Conservation (phyloP, 2,113 vertebrate genomes). For the Sinocyclocheilus grahami region DNA sequence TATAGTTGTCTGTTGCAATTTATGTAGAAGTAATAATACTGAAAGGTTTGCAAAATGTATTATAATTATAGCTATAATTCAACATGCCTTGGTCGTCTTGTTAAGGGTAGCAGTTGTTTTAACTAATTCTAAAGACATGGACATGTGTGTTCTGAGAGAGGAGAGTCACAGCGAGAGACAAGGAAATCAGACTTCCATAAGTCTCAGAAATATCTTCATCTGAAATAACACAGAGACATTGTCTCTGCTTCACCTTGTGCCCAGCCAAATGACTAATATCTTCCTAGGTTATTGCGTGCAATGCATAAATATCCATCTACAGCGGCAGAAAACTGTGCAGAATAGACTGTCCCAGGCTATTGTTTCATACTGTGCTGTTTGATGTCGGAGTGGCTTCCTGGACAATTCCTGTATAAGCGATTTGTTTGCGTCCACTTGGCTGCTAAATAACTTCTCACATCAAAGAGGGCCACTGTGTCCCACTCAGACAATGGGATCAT, state of each 20-base stretch:
- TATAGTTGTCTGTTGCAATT: not conserved
- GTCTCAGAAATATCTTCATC: constrained; percentile 52
- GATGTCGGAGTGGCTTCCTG: constrained; percentile 79
- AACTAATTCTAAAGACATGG: not conserved
- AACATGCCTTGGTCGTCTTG: not conserved
- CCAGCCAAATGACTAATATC: constrained; percentile 57
- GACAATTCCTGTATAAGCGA: constrained; percentile 69
- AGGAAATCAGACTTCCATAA: constrained; percentile 55
- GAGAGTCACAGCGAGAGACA: constrained; percentile 46
- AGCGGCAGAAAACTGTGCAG: constrained; percentile 55
- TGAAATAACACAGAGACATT: constrained; percentile 64
- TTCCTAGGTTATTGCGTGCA: constrained; percentile 60
- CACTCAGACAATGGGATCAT: constrained; percentile 72
- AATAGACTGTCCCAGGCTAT: constrained; percentile 63
- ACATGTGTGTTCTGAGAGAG: constrained; percentile 44
- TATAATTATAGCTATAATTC: constrained; percentile 14
- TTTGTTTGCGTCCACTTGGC: constrained; percentile 73
- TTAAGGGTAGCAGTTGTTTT: not conserved
- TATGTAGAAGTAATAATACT: not conserved
- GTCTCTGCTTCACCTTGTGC: constrained; percentile 41
- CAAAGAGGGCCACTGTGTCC: constrained; percentile 71
- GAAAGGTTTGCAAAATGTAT: not conserved
- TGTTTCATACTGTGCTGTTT: constrained; percentile 72
- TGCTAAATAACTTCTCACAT: constrained; percentile 81
- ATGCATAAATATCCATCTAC: constrained; percentile 52